A percentile compares a stretch with the other conserved stretches of the same genome.
phyloP scores from a whole-genome alignment of 2,797 vertebrate species.

The Acestrorhynchus altus region DNA sequence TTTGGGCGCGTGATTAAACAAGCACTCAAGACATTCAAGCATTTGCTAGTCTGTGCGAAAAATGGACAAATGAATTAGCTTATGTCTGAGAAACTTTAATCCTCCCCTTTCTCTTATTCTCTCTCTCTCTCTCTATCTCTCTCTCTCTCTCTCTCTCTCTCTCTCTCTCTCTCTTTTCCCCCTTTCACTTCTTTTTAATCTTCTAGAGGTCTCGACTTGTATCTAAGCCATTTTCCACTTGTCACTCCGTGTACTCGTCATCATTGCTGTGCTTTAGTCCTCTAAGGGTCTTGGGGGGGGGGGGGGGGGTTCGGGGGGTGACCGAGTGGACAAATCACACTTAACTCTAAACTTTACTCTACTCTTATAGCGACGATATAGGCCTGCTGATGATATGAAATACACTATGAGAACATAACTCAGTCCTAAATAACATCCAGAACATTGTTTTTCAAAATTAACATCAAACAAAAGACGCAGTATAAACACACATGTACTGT shows the following conservation, averaged over 20 bases:
- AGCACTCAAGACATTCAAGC: background rate
- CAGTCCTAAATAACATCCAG: no score
- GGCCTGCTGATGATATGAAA: background rate
- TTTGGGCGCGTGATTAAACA: slow-evolving; percentile 25
- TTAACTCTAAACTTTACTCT: background rate
- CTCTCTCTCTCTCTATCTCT: slow-evolving; percentile 50
- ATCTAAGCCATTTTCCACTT: slow-evolving; percentile 88
- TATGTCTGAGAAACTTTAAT: slow-evolving; percentile 29
- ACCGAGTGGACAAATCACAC: slow-evolving; percentile 31
- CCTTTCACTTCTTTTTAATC: slow-evolving; percentile 52
- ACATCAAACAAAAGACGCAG: no score
- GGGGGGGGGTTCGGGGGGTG: slow-evolving; percentile 52
- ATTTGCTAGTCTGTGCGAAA: background rate
- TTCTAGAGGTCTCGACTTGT: slow-evolving; percentile 80
- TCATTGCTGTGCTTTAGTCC: slow-evolving; percentile 67
- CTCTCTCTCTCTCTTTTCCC: slow-evolving; percentile 15
- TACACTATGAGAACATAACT: no score
- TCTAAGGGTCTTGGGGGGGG: slow-evolving; percentile 58
- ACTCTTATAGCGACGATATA: no score
- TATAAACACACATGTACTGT: no score
- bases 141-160: slow-evolving; percentile 45
- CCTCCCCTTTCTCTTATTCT: slow-evolving; percentile 41
- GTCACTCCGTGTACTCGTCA: slow-evolving; percentile 85
- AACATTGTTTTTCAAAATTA: no score
- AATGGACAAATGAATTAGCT: slow-evolving; percentile 15